Evolutionary conservation across 2,888 invertebrate genomes (phyloP), one percentile per base, ranked within the genome.

Genomic region (Andrena bicolor): DNA sequence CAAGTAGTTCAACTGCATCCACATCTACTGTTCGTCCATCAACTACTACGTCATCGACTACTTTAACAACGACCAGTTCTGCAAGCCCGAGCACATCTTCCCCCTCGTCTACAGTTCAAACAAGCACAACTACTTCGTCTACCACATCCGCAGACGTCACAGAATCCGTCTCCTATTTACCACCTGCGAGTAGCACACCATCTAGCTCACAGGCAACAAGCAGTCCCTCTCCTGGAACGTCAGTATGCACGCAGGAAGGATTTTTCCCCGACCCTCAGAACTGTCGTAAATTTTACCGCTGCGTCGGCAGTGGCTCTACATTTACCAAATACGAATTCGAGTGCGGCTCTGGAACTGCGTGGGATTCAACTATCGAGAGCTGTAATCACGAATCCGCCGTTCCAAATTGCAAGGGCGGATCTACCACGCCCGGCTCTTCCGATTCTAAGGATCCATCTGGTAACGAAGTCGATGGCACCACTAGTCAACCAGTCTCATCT

Each of bases 271-370:
- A 97, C 92, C 94, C 95, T 41, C 94, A 94, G 65, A 95, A 97
- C 90, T 97, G 97, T 90, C 95, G 95, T 80, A 96, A 96, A 91
- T 97, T 97, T 94, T 97, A 97, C 92, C 95, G 97, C 86, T 97
- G 97, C 93, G 97, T 97, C 49, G 94, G 95, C 82, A 95, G 96
- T 90, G 96, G 95, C 0, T 94, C 95, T 35, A 76, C 60, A 4
- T 90, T 91, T 82, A 95, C 91, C 5, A 95, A 94, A 87, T 95
- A 95, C 88, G 95, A 96, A 66, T 96, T 96, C 88, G 93, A 94
- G 70, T 97, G 97, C 88, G 96, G 96, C 0, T 95, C 95, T 76
- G 96, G 96, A 49, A 97, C 97, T 0, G 95, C 95, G n/a, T 97
- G 96, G 96, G 96, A 96, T 89, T 95, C 95, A 89, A 94, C 94